Conservation (phyloP, 1,140 invertebrate genomes). For the Hyphantria cunea region DNA sequence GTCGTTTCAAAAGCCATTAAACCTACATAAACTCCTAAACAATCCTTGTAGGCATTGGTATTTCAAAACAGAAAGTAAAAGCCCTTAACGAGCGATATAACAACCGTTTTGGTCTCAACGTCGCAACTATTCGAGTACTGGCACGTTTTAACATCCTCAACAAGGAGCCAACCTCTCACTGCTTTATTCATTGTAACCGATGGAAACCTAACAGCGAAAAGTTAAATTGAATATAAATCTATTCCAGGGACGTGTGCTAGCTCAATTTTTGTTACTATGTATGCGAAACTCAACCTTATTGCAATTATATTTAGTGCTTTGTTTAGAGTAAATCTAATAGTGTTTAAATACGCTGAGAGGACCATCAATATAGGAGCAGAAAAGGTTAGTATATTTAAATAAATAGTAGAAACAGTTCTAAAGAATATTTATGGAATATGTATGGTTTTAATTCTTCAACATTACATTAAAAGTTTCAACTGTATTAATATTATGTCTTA, state of each 20-base stretch:
- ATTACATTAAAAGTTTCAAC: no score
- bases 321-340: no score
- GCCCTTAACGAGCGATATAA: conserved; percentile 1
- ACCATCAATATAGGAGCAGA: no score
- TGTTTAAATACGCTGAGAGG: no score
- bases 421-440: no score
- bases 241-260: conserved; percentile 25
- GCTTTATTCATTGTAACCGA: conserved; percentile 40
- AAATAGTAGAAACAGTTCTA: no score
- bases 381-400: no score
- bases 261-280: not conserved
- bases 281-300: conserved; percentile 15
- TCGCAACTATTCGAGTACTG: not conserved
- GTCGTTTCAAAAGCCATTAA: no score
- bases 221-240: conserved; percentile 51
- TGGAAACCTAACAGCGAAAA: conserved; percentile 42
- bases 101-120: not conserved
- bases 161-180: conserved; percentile 8
- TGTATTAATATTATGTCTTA: no score
- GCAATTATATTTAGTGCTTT: not conserved
- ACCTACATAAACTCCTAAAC: not conserved
- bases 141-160: conserved; percentile 18
- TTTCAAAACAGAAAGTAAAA: not conserved
- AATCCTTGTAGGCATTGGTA: not conserved
- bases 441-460: no score